A percentile compares a stretch with the other conserved stretches of the same genome.
These are phyloP conservation scores for Neogobius melanostomus DNA, from an alignment of 2,113 vertebrate genomes.

Conservation along the genomic window DNA sequence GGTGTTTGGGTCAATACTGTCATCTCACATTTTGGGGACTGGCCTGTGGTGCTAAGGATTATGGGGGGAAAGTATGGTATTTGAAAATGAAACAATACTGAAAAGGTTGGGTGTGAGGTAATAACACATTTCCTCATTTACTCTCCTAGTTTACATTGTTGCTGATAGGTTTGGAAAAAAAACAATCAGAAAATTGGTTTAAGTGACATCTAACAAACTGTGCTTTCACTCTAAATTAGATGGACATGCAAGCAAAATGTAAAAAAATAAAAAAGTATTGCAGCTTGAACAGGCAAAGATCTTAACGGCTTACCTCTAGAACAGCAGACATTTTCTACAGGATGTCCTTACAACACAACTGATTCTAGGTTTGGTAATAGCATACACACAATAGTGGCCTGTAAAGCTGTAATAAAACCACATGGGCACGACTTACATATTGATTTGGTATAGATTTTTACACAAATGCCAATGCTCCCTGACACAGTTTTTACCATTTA, in stretches of 20 bases:
- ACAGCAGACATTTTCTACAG: too few species aligned
- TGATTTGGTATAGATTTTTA: neutral
- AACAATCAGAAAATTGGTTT: neutral
- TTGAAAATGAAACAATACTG: neutral
- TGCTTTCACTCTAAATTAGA: neutral
- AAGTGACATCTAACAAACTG: neutral
- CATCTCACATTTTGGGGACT: slow-evolving; percentile 63
- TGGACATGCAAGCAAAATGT: neutral
- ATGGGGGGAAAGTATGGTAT: slow-evolving; percentile 9
- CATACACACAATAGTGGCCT: too few species aligned
- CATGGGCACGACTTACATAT: neutral
- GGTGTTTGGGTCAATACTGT: slow-evolving; percentile 73
- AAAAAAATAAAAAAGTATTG: neutral
- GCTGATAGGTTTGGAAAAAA: neutral
- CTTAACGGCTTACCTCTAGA: too few species aligned
- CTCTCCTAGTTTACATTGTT: neutral
- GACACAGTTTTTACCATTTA: neutral
- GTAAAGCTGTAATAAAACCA: too few species aligned
- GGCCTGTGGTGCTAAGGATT: slow-evolving; percentile 46
- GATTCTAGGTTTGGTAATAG: too few species aligned
- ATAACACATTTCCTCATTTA: neutral
- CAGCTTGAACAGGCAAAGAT: too few species aligned
- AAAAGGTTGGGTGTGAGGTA: neutral
- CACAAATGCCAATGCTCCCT: neutral
- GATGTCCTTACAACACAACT: too few species aligned